Base-by-base conservation (phyloP, 2,113 vertebrate species). In the Acrocephalus kingi region DNA sequence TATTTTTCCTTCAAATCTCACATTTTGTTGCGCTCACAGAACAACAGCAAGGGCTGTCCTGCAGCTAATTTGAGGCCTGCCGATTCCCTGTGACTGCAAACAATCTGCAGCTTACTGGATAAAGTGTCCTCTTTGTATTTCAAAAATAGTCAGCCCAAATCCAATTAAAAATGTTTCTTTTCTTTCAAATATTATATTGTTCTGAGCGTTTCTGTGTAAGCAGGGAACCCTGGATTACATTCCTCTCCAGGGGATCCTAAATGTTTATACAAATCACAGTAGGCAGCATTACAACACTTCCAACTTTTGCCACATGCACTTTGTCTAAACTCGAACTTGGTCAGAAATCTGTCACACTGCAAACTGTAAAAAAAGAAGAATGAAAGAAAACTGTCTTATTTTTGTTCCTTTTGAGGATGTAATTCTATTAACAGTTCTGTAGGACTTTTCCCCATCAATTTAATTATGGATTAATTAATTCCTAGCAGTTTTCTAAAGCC, bases 221-320 rank as follows among this genome's bases (percentile, higher is more conserved):
- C 86, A 89, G n/a, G 84, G 88, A 96, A 94, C 94, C 72, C 92
- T 92, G 92, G 91, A 97, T 97, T 96, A 97, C 89, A 94, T 93
- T 84, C 45, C 83, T 94, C 96, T 90, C 94, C 92, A 87, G 96
- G 94, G 96, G 77, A 96, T 95, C 88, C 89, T 92, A 96, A 96
- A 94, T 94, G 88, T 97, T 97, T 95, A 95, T 76, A 96, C 83
- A 97, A 95, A 95, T 95, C 96, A 92, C 95, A 96, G 92, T 92
- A 94, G 93, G 94, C 92, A 96, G 92, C 88, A 93, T 92, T 96
- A 94, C 90, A 96, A 93, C 96, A 95, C 94, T 96, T 96, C 92
- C 96, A 97, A 90, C 88, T 96, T 96, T 78, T 94, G 92, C 95
- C 90, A 95, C 94, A 89, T 95, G 88, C 85, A 95, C 93, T 95